phyloP scores from a whole-genome alignment of 2,888 invertebrate genomes.

The Thera britannica region DNA sequence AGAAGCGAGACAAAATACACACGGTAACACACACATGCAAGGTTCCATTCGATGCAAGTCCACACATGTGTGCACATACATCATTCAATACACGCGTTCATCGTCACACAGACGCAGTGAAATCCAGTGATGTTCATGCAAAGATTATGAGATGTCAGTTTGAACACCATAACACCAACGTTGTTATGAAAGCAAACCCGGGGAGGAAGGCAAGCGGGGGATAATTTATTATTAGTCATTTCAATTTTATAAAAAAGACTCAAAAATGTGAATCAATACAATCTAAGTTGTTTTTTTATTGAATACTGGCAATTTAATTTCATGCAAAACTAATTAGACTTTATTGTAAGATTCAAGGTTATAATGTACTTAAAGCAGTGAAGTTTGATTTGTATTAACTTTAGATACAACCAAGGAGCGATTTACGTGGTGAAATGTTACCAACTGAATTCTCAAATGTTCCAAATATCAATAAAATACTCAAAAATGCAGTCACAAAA shows the following conservation, averaged over 20 bases:
- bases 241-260: background rate
- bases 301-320: background rate
- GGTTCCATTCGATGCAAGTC: constrained; percentile 19
- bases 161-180: constrained; percentile 70
- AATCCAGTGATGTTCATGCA: constrained; percentile 66
- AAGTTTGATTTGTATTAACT: no score
- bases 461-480: constrained; percentile 10
- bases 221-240: constrained; percentile 50
- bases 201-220: constrained; percentile 61
- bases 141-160: constrained; percentile 57
- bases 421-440: constrained; percentile 12
- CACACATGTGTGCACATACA: constrained; percentile 1
- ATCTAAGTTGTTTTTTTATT: background rate
- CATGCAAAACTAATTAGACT: background rate
- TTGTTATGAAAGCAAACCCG: constrained; percentile 76
- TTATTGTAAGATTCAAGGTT: background rate
- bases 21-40: constrained; percentile 41
- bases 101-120: constrained; percentile 51
- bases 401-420: background rate
- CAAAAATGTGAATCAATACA: background rate
- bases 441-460: constrained; percentile 22
- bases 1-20: constrained; percentile 42
- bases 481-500: background rate
- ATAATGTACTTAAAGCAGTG: no score
- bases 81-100: constrained; percentile 18